These are phyloP conservation scores for Bradynema listronoti DNA, from an alignment of 1,140 invertebrate genomes.

Conservation along the genomic window DNA sequence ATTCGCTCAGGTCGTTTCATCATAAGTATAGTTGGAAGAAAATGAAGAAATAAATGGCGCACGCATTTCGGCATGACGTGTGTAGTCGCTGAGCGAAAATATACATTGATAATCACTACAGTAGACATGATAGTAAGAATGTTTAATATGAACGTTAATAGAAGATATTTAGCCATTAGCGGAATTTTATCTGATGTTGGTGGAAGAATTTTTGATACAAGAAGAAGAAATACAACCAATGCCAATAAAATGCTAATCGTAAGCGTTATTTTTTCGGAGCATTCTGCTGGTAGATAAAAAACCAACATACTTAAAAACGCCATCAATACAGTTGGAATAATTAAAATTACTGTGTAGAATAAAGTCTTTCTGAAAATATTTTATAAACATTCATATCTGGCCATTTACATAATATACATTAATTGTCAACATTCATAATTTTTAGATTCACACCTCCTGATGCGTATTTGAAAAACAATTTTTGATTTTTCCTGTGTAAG, in stretches of 20 bases:
- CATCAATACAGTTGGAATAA: slow-evolving; percentile 85
- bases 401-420: no score
- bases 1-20: slow-evolving; percentile 55
- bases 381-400: neutral
- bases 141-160: slow-evolving; percentile 99
- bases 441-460: slow-evolving; percentile 62
- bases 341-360: slow-evolving; percentile 95
- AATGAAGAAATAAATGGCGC: slow-evolving; percentile 80
- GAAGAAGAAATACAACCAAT: slow-evolving; percentile 91
- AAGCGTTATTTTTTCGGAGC: slow-evolving; percentile 77
- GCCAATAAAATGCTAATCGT: slow-evolving; percentile 97
- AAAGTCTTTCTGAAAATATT: slow-evolving; percentile 70
- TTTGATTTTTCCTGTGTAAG: slow-evolving; percentile 41
- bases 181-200: slow-evolving; percentile 88
- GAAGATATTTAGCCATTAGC: slow-evolving; percentile 91
- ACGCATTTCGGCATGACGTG: slow-evolving; percentile 81
- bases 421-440: no score
- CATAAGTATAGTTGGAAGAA: slow-evolving; percentile 65
- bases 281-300: slow-evolving; percentile 82
- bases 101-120: slow-evolving; percentile 89
- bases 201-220: slow-evolving; percentile 95
- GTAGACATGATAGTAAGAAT: slow-evolving; percentile 81
- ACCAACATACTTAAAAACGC: slow-evolving; percentile 69
- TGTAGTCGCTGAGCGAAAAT: slow-evolving; percentile 83
- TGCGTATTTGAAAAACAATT: slow-evolving; percentile 55